Percentiles rank a stretch among this genome's conserved stretches.
These are phyloP conservation scores for Drosophila antonietae DNA, from an alignment of 2,888 invertebrate species.

Conservation along the genomic window DNA sequence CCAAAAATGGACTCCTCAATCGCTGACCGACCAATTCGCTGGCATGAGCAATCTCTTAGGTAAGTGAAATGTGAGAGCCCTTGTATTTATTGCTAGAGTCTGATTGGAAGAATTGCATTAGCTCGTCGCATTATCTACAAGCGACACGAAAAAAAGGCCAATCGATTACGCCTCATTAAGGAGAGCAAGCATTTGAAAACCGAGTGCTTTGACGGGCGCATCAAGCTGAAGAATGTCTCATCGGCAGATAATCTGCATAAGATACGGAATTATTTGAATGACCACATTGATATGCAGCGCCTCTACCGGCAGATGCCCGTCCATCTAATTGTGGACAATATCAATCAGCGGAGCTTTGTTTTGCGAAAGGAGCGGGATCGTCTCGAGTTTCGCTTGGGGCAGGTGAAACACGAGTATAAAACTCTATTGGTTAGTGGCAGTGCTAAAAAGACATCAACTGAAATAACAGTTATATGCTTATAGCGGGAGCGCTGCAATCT, in stretches of 20 bases:
- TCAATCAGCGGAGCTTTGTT: conserved; percentile 83
- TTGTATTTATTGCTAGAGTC: too few relatives aligned
- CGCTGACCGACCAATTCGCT: conserved; percentile 77
- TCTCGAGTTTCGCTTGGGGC: conserved; percentile 64
- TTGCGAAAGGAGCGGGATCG: conserved; percentile 83
- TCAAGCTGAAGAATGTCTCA: conserved; percentile 75
- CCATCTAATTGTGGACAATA: conserved; percentile 80
- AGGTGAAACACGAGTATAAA: conserved; percentile 69
- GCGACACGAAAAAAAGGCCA: conserved; percentile 66
- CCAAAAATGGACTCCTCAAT: conserved; percentile 78
- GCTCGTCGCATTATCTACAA: conserved; percentile 74
- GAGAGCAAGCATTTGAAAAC: conserved; percentile 67
- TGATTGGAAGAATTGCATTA: conserved; percentile 19
- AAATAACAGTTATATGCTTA: not conserved
- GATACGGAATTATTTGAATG: conserved; percentile 80
- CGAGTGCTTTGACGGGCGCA: conserved; percentile 79
- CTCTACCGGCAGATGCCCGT: conserved; percentile 82
- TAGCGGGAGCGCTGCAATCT: conserved; percentile 72
- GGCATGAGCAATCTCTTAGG: conserved; percentile 77
- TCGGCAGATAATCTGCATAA: conserved; percentile 69
- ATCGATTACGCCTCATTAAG: conserved; percentile 55
- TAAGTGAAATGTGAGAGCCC: conserved; percentile 44
- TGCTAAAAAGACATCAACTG: too few relatives aligned
- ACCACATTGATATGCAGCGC: conserved; percentile 81
- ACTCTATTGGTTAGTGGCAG: conserved; percentile 64